phyloP scores from a whole-genome alignment of 2,888 invertebrate species.

The Aproaerema taeniolella region DNA sequence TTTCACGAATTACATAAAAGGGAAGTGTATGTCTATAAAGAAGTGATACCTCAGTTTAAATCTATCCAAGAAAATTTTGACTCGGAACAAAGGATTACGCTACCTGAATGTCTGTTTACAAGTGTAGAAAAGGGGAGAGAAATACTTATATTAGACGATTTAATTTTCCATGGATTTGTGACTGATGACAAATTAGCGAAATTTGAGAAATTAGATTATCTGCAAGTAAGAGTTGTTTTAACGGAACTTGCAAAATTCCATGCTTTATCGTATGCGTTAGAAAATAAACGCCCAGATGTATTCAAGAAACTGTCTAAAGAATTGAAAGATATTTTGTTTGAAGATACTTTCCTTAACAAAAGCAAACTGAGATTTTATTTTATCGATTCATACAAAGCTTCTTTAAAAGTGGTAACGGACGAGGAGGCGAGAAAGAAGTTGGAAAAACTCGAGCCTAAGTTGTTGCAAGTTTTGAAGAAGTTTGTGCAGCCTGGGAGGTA shows the following conservation, averaged over 20 bases:
- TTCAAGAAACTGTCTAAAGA: constrained; percentile 32
- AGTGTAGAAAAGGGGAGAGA: constrained; percentile 43
- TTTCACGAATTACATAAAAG: constrained; percentile 55
- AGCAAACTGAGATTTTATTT: constrained; percentile 52
- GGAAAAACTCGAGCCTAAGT: constrained; percentile 30
- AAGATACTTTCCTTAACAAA: constrained; percentile 49
- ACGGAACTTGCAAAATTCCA: constrained; percentile 58
- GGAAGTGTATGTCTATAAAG: constrained; percentile 49
- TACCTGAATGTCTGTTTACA: constrained; percentile 46
- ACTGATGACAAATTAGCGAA: constrained; percentile 37
- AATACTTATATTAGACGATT: constrained; percentile 56
- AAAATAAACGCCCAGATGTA: constrained; percentile 30
- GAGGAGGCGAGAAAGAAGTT: constrained; percentile 38
- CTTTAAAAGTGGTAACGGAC: constrained; percentile 41
- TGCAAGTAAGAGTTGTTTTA: constrained; percentile 38
- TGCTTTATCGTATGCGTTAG: constrained; percentile 47
- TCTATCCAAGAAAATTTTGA: constrained; percentile 37
- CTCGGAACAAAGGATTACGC: constrained; percentile 30
- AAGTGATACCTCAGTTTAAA: constrained; percentile 41
- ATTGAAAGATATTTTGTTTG: constrained; percentile 50
- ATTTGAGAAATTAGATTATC: constrained; percentile 37
- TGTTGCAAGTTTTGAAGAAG: constrained; percentile 42
- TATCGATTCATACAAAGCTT: constrained; percentile 49
- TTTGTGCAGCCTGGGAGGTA: constrained; percentile 38
- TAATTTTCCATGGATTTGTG: constrained; percentile 41